Base-by-base conservation (phyloP, 2,888 invertebrate genomes). In the Priocnemis perturbator region DNA sequence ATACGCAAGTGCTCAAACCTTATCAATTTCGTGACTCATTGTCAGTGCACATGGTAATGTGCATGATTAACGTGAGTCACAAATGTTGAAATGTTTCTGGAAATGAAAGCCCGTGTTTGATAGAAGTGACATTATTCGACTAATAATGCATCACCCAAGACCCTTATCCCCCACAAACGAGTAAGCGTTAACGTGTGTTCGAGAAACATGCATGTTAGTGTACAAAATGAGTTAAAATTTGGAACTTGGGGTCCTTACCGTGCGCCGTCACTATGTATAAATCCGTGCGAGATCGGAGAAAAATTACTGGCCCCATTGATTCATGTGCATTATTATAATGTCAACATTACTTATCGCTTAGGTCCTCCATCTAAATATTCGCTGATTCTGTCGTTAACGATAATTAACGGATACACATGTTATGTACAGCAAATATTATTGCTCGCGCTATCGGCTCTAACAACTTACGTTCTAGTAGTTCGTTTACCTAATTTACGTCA, bases 251-350 rank as follows among this genome's bases (percentile, higher is more conserved):
- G 64, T 71, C 76, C 74, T 55, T 11, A 70, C 67, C 71, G 80
- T 83, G 84, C 84, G 83, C 86, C 82, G 17, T 81, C 82, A 81
- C 79, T 79, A 83, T 85, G 80, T 84, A 85, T 85, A 86, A 86
- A 86, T 88, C 86, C 86, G 85, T 87, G 87, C 87, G 87, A 88
- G 88, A 88, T 88, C 87, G 85, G 83, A 88, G 88, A 85, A 21
- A 53, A 88, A 88, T 89, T 88, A 88, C 88, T 89, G 89, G 88
- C 88, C 89, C 88, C 78, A 80, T 80, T 80, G 78, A 72, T 80
- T 80, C 37, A 80, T 68, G 74, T 73, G 77, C 77, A 72, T 77
- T 57, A 57, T 17, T 26, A 57, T 20, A 30, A 48, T 47, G 30
- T 48, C 14, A 44, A 62, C 56, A 21, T 26, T 55, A 60, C 17